Conservation (phyloP, 2,113 vertebrate species). For the Phylloscopus whistleri region DNA sequence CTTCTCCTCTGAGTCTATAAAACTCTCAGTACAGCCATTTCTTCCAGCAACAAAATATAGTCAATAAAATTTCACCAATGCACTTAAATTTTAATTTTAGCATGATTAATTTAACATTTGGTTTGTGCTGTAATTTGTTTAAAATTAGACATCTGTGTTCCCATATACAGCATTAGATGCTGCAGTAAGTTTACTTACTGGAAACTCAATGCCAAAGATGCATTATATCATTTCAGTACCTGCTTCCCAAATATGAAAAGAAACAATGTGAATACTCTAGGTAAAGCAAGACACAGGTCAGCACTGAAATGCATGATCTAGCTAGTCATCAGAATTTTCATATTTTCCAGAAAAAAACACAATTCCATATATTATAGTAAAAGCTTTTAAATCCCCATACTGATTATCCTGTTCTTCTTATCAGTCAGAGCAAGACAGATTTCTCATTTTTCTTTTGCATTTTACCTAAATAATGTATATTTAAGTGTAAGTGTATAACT, state of each 20-base stretch:
- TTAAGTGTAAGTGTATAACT: no score
- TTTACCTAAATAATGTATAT: not conserved
- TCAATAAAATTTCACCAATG: not conserved
- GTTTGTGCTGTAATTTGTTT: not conserved
- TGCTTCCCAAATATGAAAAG: not conserved
- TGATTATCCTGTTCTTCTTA: not conserved
- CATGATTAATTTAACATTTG: not conserved
- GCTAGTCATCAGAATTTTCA: not conserved
- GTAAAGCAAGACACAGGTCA: not conserved
- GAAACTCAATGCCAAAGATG: not conserved
- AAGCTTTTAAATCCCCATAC: not conserved
- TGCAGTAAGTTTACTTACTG: not conserved
- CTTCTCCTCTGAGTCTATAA: not conserved
- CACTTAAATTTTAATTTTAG: not conserved
- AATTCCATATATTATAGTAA: not conserved
- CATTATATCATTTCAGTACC: not conserved
- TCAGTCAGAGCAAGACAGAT: not conserved
- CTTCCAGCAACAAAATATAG: not conserved
- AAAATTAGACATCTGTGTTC: not conserved
- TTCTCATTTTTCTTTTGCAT: not conserved
- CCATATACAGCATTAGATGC: not conserved
- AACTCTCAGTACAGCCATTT: not conserved
- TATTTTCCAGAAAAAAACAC: not conserved
- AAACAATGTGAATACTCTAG: not conserved
- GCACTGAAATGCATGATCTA: not conserved